Evolutionary conservation across 92 coral and sea anemone species (phyloP).

Genomic region (Nematostella vectensis): DNA sequence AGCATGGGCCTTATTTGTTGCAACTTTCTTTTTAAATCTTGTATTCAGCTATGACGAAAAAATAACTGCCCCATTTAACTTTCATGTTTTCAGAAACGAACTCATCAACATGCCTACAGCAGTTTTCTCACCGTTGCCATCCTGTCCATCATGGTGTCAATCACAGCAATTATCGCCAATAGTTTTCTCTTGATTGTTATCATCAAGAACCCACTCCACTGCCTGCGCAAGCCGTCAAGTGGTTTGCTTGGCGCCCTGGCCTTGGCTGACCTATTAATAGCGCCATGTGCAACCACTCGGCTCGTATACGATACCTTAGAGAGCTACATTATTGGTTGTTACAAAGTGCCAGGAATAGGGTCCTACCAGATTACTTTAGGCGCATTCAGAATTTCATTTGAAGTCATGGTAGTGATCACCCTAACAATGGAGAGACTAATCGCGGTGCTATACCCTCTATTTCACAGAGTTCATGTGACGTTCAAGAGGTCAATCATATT

Average conservation of each 20-base stretch:
- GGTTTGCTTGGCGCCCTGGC: conserved; percentile 32
- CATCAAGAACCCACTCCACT: conserved; percentile 31
- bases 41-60: too few relatives aligned
- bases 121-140: too few relatives aligned
- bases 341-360: conserved; percentile 2
- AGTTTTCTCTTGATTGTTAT: conserved; percentile 33
- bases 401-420: conserved; percentile 1
- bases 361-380: neutral
- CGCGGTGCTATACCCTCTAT: neutral
- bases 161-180: conserved; percentile 10
- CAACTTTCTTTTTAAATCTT: too few relatives aligned
- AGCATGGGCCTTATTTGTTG: too few relatives aligned
- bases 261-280: conserved; percentile 25
- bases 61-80: too few relatives aligned
- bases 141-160: neutral
- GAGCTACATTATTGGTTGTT: conserved; percentile 10
- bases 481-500: neutral
- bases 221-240: conserved; percentile 32
- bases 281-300: conserved; percentile 24
- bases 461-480: neutral
- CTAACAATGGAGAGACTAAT: conserved; percentile 2
- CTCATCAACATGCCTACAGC: too few relatives aligned
- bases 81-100: too few relatives aligned
- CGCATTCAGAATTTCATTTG: neutral
- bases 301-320: conserved; percentile 17